Base-by-base conservation (phyloP, 1,140 invertebrate species). In the Heliconius eleuchia region DNA sequence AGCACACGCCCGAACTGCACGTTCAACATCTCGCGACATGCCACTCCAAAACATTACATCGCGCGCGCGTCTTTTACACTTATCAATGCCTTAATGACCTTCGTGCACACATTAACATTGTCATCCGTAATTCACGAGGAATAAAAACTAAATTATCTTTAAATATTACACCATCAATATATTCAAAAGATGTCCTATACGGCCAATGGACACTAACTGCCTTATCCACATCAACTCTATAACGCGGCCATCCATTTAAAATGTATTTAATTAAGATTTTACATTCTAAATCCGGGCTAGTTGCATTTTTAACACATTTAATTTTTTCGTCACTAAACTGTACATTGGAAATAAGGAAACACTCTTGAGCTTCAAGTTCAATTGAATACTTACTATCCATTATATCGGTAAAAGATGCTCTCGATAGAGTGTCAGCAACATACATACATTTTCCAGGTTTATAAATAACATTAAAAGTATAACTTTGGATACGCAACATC, bases 71-170 rank as follows among this genome's bases (percentile, higher is more conserved):
- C 8, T 39, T 39, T 39, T 39, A 39, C 37, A 39, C 8, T 8
- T 39, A 39, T 39, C 37, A 39, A 39, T 39, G 37, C 37, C 37
- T 39, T 8, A 39, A 39, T 39, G 37, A 39, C 37, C 37, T 39
- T 39, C 37, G 77, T 94, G 92, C 9, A 94, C 66, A 55, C 80
- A 79, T 0, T 83, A 94, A 71, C 78, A 94, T 91, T 75, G 85
- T 77, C 39, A 71, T 55, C 39, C 90, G 77, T 27, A 92, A 78
- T 11, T 66, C 39, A 11, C 66, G 79, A 9, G 92, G 92, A 39
- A 93, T 88, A 50, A 71, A 81, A 37, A 92, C 37, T 76, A 73
- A 79, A 74, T 88, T 82, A 76, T 80, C 77, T 71, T 87, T 86
- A 75, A 86, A 88, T 73, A 94, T 78, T 55, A 93, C 37, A 3